Conservation (phyloP, 2,797 vertebrate species). For the Molossus alvarezi region DNA sequence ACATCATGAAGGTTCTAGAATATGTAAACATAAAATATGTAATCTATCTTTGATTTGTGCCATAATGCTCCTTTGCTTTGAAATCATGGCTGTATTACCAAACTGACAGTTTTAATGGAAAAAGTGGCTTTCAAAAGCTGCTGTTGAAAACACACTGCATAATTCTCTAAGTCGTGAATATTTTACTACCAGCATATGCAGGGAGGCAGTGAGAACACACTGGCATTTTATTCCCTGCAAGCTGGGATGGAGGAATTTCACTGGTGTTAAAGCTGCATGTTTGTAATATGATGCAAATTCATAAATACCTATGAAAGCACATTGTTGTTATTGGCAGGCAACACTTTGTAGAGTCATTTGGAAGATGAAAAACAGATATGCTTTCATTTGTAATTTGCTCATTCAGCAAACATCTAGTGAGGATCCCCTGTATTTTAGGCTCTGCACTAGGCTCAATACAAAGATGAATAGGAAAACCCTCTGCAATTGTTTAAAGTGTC, state of each 20-base stretch:
- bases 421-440: conserved; percentile 11
- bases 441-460: conserved; percentile 40
- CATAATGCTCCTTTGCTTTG: conserved; percentile 85
- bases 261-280: conserved; percentile 63
- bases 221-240: conserved; percentile 78
- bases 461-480: neutral
- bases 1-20: conserved; percentile 77
- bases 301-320: conserved; percentile 69
- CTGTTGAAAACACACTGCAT: conserved; percentile 84
- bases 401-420: conserved; percentile 59
- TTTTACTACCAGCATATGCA: conserved; percentile 81
- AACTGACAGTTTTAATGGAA: conserved; percentile 86
- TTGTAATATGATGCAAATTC: conserved; percentile 74
- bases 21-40: conserved; percentile 84
- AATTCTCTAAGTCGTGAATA: conserved; percentile 80
- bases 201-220: conserved; percentile 69
- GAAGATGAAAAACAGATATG: conserved; percentile 49
- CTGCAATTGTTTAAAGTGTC: neutral
- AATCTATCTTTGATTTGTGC: conserved; percentile 83
- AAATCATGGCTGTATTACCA: conserved; percentile 85
- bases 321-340: conserved; percentile 21
- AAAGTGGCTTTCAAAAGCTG: conserved; percentile 87
- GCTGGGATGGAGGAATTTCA: conserved; percentile 74
- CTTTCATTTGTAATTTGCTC: conserved; percentile 69
- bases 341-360: conserved; percentile 48